Evolutionary conservation across 2,888 invertebrate species (phyloP), one percentile per base, ranked within the genome.

Genomic region (Onchidella celtica): DNA sequence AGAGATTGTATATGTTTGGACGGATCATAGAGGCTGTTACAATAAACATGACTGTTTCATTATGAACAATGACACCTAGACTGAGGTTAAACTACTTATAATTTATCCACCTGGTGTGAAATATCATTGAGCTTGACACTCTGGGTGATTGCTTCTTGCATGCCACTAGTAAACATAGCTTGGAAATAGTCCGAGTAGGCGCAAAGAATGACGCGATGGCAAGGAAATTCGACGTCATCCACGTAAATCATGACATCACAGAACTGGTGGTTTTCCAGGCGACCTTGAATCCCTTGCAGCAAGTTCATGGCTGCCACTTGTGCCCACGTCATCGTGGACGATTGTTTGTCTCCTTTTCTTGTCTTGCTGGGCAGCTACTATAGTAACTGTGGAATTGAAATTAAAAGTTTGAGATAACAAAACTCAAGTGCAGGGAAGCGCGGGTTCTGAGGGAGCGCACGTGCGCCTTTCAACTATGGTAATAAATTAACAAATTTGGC

Each of bases 131-230:
- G 79, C 29, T 79, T 79, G 79, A 79, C 79, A 29, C 70, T 79
- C 32, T 70, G 79, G 4, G 79, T 70, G 57, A 79, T 70, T 27
- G 69, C 79, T 34, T 79, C 79, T 40, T 79, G 79, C 79, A 79
- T 79, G 29, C 79, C 79, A 24, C 70, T 70, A 14, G 61, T 70
- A n/a, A 79, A 79, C 79, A 79, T 79, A 40, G 79, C 79, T 55
- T 76, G 76, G 34, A 79, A 79, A 70, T 79, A 79, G 40, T 79
- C 79, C 32, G 79, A 79, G 63, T 79, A 79, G 21, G 79, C 79
- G 47, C 70, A 59, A 27, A 79, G 47, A n/a, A 79, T 70, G 72
- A 79, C 36, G n/a, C 79, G 69, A n/a, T 79, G 79, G 32, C 79
- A 79, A 1, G 79, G 70, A 40, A 79, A 79, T 47, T 79, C 79